A percentile compares a stretch with the other conserved stretches of the same genome.
These are phyloP conservation scores for Euschistus heros DNA, from an alignment of 1,140 invertebrate species.

Conservation along the genomic window DNA sequence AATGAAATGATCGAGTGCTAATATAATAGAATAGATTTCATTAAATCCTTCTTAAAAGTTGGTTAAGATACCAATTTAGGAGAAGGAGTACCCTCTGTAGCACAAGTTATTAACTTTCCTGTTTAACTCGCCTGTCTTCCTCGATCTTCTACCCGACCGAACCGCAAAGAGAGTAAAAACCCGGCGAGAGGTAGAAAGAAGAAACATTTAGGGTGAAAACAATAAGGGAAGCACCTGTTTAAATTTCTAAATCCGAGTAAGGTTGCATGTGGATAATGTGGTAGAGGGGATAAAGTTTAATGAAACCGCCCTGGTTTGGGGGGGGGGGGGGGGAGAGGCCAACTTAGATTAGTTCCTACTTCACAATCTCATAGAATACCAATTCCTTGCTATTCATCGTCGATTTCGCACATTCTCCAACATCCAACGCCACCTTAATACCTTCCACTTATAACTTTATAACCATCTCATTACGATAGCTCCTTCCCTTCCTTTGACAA, in stretches of 20 bases:
- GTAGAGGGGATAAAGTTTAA: conserved; percentile 19
- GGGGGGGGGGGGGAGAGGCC: background rate
- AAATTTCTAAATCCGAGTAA: conserved; percentile 11
- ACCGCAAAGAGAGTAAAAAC: no score
- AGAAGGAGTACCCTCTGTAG: no score
- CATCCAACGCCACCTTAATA: background rate
- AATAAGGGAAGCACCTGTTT: conserved; percentile 4
- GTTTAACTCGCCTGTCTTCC: no score
- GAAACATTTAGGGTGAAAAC: no score
- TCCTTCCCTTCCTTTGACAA: no score
- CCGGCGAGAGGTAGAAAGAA: no score
- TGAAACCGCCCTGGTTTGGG: conserved; percentile 13
- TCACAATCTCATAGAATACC: conserved; percentile 22
- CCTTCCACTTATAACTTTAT: conserved; percentile 15
- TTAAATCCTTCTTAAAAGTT: no score
- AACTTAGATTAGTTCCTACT: conserved; percentile 21
- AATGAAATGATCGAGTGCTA: no score
- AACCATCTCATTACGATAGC: background rate
- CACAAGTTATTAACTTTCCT: no score
- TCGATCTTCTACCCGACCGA: no score
- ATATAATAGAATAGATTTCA: no score
- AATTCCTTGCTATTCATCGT: conserved; percentile 21
- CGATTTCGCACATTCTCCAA: conserved; percentile 14
- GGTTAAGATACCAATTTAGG: no score
- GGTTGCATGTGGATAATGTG: conserved; percentile 19